phyloP scores from a whole-genome alignment of 1,140 invertebrate genomes.

The Trissolcus basalis region DNA sequence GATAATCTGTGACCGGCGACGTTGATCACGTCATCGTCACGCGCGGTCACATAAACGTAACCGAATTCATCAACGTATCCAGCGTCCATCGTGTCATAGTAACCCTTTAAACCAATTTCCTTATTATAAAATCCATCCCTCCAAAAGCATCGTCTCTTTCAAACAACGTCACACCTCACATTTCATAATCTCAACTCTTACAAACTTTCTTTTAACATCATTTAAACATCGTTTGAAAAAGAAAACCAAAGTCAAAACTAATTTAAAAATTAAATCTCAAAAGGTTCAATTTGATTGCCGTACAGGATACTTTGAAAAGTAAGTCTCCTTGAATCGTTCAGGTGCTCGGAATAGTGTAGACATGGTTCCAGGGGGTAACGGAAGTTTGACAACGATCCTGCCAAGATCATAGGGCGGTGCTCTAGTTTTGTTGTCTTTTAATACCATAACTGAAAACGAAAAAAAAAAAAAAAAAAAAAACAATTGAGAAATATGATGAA shows the following conservation, averaged over 20 bases:
- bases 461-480: conserved; percentile 3
- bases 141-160: too few relatives aligned
- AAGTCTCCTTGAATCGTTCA: conserved; percentile 87
- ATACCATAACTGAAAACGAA: conserved; percentile 80
- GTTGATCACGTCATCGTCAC: conserved; percentile 97
- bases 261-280: conserved; percentile 8
- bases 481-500: too few relatives aligned
- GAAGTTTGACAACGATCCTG: conserved; percentile 88
- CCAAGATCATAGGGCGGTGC: conserved; percentile 85
- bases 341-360: conserved; percentile 88
- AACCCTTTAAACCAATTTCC: too few relatives aligned
- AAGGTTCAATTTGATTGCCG: conserved; percentile 66
- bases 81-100: conserved; percentile 96
- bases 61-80: conserved; percentile 90
- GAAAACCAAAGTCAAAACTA: too few relatives aligned
- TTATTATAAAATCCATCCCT: too few relatives aligned
- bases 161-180: too few relatives aligned
- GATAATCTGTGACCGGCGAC: conserved; percentile 94
- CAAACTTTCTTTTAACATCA: too few relatives aligned
- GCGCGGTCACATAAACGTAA: conserved; percentile 90
- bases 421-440: conserved; percentile 83
- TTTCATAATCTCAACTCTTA: too few relatives aligned
- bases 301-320: conserved; percentile 89
- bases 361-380: conserved; percentile 91
- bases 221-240: too few relatives aligned